Evolutionary conservation across 2,797 vertebrate species (phyloP), one percentile per base, ranked within the genome.

Genomic region (Sternotherus odoratus): DNA sequence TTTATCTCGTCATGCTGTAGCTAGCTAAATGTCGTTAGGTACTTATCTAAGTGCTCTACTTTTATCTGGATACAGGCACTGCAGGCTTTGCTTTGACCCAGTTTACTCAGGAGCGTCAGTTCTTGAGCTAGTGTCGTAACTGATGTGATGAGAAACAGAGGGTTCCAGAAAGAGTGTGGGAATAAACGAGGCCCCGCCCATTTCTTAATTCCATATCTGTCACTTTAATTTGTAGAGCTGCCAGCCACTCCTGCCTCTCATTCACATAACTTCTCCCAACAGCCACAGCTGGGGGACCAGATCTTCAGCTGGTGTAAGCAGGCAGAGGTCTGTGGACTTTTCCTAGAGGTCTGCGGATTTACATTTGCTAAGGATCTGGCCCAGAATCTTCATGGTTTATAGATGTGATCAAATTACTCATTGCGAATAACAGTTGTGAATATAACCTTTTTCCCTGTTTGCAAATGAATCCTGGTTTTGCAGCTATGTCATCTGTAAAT

Each of bases 81-180:
- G 92, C 82, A 51, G 80, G 95, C 94, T 95, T 85, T 92, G 82
- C 95, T 63, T 50, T 95, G 96, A 97, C 96, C 97, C 94, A 91
- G 6, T 96, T 97, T 77, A 53, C 26, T 9, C 57, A 53, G 8
- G 0, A 0, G 23, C 11, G 1, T 28, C 46, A 85, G 39, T 72
- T 69, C 30, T 3, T 12, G n/a, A 36, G 19, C 0, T 0, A 5
- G 5, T 46, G 63, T 13, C 33, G 24, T 56, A 57, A 49, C 21
- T 1, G 4, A 69, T 43, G 9, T 77, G 8, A 0, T n/a, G 46
- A 69, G 78, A 80, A 43, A 7, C 5, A 0, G 48, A 79, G 46
- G 12, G 11, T 39, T 85, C 12, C 28, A 16, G 23, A 3, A 85
- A 49, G 39, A 82, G 48, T 12, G 60, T 50, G 6, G 66, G 83